Evolutionary conservation across 2,888 invertebrate species (phyloP).

Genomic region (Aspidiotus destructor): DNA sequence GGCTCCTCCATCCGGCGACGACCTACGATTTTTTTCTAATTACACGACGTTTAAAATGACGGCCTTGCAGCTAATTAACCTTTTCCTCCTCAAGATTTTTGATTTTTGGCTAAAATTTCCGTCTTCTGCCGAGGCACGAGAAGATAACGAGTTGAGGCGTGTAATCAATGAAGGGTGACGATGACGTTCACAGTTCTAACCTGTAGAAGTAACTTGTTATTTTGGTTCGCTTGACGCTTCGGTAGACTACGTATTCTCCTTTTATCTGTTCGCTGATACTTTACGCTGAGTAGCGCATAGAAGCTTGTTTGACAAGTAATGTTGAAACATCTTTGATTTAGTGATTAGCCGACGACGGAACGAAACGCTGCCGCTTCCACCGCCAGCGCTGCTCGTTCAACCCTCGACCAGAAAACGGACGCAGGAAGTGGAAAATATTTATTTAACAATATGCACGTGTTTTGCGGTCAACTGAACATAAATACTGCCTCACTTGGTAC

Average conservation of each 20-base stretch:
- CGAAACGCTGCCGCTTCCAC: neutral
- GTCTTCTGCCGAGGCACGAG: neutral
- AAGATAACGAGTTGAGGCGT: constrained; percentile 5
- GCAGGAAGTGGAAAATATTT: constrained; percentile 26
- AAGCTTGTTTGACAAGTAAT: constrained; percentile 17
- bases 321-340: constrained; percentile 19
- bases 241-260: neutral
- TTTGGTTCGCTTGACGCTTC: neutral
- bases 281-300: neutral
- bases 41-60: neutral
- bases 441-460: constrained; percentile 30
- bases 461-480: constrained; percentile 25
- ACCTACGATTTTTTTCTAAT: neutral
- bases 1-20: neutral
- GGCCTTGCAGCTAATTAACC: neutral
- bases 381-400: neutral
- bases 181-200: neutral
- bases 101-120: neutral
- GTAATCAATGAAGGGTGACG: constrained; percentile 24
- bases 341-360: constrained; percentile 8
- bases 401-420: constrained; percentile 10
- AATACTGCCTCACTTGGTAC: no score
- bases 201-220: neutral
- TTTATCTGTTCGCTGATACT: neutral
- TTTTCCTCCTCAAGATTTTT: neutral